Base-by-base conservation (phyloP, 2,888 invertebrate species). In the Leuctra nigra region DNA sequence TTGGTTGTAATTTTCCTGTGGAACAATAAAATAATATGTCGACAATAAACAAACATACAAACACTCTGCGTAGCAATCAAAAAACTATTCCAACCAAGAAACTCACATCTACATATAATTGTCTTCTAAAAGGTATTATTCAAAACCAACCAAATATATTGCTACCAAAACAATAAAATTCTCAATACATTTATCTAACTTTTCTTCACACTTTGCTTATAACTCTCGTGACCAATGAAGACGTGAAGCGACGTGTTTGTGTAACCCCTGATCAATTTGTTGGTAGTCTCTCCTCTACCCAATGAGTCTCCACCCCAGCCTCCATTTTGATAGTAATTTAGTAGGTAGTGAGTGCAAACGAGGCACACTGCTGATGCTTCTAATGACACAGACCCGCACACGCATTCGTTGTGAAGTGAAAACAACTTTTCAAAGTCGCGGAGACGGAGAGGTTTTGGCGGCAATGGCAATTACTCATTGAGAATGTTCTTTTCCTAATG, bases 401-500 rank as follows among this genome's bases (percentile, higher is more conserved):
- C 11, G 29, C 29, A 11, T 29, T 29, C 60, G 54, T 33, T 47
- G 48, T 39, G 39, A 48, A 41, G 41, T n/a, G 56, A 54, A 53
- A 54, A 52, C 58, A 60, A 57, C 60, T 60, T 60, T 57, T 57
- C 60, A 60, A 60, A 60, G 60, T 60, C 55, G 20, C 55, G 55
- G 53, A 55, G 57, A 53, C 53, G 54, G 39, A 59, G 53, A n/a
- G 57, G 55, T 38, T 47, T 54, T 16, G 33, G 55, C 36, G 38
- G 53, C 57, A 48, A 14, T 4, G 39, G 59, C 61, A 61, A 61
- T 61, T 59, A 61, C 61, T 61, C 61, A 59, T 57, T 57, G 57
- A 48, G 54, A 55, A 57, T 59, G 59, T 59, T 59, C 61, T 61
- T 60, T 50, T 61, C 57, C 61, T 61, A 61, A 59, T 61, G 59